Evolutionary conservation across 2,888 invertebrate species (phyloP).

Genomic region (Drosophila parthenogenetica): DNA sequence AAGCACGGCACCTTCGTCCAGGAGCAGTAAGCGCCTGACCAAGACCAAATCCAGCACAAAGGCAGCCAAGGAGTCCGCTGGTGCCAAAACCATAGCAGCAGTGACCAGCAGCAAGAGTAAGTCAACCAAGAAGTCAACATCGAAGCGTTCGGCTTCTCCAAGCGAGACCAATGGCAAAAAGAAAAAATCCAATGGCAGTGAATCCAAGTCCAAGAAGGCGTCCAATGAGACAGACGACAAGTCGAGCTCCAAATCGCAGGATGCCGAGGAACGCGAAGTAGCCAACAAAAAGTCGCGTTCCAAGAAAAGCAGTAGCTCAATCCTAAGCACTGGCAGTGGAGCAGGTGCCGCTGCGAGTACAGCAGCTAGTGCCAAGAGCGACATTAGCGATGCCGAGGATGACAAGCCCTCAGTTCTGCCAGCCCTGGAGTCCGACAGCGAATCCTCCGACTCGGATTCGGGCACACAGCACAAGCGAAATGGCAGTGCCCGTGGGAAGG

Average conservation of each 20-base stretch:
- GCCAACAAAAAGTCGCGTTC: constrained; percentile 53
- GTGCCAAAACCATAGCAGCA: constrained; percentile 26
- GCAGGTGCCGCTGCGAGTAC: not conserved
- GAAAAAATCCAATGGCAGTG: constrained; percentile 49
- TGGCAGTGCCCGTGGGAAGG: constrained; percentile 67
- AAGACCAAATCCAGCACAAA: constrained; percentile 65
- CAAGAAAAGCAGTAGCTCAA: constrained; percentile 56
- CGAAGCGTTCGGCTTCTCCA: constrained; percentile 69
- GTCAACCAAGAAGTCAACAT: constrained; percentile 45
- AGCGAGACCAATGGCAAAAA: constrained; percentile 72
- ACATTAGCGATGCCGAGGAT: constrained; percentile 77
- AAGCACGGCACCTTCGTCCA: constrained; percentile 88
- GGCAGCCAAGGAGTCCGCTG: constrained; percentile 43
- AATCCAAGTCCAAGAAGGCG: constrained; percentile 56
- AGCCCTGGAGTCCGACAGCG: constrained; percentile 78
- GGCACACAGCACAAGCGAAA: constrained; percentile 82
- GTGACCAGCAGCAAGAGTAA: constrained; percentile 40
- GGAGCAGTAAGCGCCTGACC: constrained; percentile 48
- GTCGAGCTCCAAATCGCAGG: constrained; percentile 48
- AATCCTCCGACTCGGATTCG: constrained; percentile 82
- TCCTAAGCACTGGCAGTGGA: constrained; percentile 17
- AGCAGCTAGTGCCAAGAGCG: constrained; percentile 62
- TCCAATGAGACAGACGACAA: constrained; percentile 53
- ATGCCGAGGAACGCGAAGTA: constrained; percentile 54
- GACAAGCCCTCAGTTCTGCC: constrained; percentile 64